Base-by-base conservation (phyloP, 2,113 vertebrate genomes). In the Syrmaticus mikado region DNA sequence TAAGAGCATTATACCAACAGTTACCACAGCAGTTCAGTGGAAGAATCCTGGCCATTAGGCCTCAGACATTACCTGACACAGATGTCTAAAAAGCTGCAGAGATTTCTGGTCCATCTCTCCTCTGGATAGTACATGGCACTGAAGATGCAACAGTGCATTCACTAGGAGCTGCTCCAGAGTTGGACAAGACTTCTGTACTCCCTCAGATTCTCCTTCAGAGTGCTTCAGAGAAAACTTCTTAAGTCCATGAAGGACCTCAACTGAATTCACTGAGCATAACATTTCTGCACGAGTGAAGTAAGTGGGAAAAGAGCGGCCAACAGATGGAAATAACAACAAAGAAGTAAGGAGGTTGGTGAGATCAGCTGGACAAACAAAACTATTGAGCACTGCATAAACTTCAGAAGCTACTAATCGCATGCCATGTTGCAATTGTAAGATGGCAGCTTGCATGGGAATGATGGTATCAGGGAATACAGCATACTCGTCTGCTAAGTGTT, bases 401-500 rank as follows among this genome's bases (percentile, higher is more conserved):
- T 99, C 99, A 5, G 98, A 98, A 1, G 99, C 98, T 87, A 99
- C 97, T 53, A 99, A 97, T 53, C 98, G 97, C 98, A 99, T 98
- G 85, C 99, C 99, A 1, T 99, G 98, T 1, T 98, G 98, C 71
- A 99, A 77, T 96, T 99, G 99, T 70, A 99, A 92, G 82, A 99
- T 98, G 46, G 98, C 98, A 3, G 98, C 97, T 46, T 98, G 97
- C 17, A 99, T 84, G 0, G 99, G 99, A 17, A 96, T 36, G 4
- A 99, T 83, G 18, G 97, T 97, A 15, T 99, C 99, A 2, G 99
- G 99, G 89, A 98, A 99, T 1, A 97, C 92, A 1, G 98, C 97
- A 45, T 99, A 99, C 10, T 99, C 98, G 21, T 99, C 99, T 2
- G 93, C 78, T 79, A 99, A 97, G 58, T 97, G 98, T 82, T 97